Evolutionary conservation across 2,113 vertebrate species (phyloP), one percentile per base, ranked within the genome.

Genomic region (Lepisosteus oculatus): DNA sequence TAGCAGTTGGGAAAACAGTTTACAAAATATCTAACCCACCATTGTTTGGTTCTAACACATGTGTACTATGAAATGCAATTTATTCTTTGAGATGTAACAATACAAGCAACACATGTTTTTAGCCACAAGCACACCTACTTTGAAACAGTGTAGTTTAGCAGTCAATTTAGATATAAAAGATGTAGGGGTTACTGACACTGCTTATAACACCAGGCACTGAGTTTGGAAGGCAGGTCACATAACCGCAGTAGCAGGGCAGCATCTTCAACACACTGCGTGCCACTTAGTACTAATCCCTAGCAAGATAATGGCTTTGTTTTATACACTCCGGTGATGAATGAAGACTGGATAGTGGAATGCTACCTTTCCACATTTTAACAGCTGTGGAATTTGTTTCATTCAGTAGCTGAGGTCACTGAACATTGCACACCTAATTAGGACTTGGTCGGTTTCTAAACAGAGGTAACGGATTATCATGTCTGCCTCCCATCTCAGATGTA

Each of bases 241-340:
- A 51, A 51, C 47, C 9, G 3, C 5, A 9, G 5, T 1, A 51
- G 1, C 45, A 6, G 11, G 55, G 64, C 62, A 72, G 71, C 74
- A 72, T 51, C 29, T 69, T 56, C 42, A 64, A 45, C 44, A 67
- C 43, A 59, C 55, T 9, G 72, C 61, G 65, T 69, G 73, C 73
- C 79, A 78, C 74, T 78, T 83, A 79, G 80, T 81, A 79, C 76
- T 62, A 71, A 61, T 76, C 68, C 43, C 77, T 59, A 57, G 43
- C 3, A 54, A 80, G 78, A 81, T 76, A 76, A 75, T 61, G 0
- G 0, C 43, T 15, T 14, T 65, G 29, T 11, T 15, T 55, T 72
- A 77, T 72, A 43, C 70, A 54, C 8, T 13, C 8, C 9, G 6
- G 55, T 43, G 42, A 45, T 43, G 59, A 61, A n/a, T 4, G n/a